Conservation (phyloP, 2,888 invertebrate species). For the Cataglyphis albicans region DNA sequence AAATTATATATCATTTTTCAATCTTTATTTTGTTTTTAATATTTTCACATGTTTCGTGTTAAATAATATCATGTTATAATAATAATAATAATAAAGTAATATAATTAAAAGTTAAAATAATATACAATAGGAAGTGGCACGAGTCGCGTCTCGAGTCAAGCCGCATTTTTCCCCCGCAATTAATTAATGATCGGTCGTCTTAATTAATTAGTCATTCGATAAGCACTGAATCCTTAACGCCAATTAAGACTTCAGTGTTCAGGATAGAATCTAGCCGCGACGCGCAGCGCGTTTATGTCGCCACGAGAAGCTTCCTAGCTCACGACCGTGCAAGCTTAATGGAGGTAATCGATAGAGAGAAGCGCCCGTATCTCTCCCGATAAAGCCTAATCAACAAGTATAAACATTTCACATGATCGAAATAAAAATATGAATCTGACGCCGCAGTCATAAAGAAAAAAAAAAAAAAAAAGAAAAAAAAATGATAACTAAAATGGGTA, state of each 20-base stretch:
- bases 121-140: neutral
- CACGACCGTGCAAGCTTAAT: slow-evolving; percentile 40
- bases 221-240: slow-evolving; percentile 76
- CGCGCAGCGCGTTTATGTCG: slow-evolving; percentile 74
- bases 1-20: no score
- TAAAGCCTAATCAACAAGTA: slow-evolving; percentile 52
- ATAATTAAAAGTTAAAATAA: no score
- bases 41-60: no score
- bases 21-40: no score
- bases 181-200: slow-evolving; percentile 80
- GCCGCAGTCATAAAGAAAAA: neutral
- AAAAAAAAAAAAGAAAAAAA: no score
- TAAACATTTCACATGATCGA: slow-evolving; percentile 29
- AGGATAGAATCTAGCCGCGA: slow-evolving; percentile 67
- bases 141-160: slow-evolving; percentile 60
- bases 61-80: no score
- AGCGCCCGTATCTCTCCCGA: slow-evolving; percentile 34
- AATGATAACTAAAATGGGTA: no score
- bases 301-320: slow-evolving; percentile 1
- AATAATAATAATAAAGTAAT: no score
- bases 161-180: slow-evolving; percentile 75
- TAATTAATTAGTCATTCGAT: slow-evolving; percentile 84
- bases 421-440: slow-evolving; percentile 3
- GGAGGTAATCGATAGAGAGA: slow-evolving; percentile 32
- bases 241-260: slow-evolving; percentile 83